Conservation (phyloP, 1,140 invertebrate genomes). For the Bathynomus jamesi region DNA sequence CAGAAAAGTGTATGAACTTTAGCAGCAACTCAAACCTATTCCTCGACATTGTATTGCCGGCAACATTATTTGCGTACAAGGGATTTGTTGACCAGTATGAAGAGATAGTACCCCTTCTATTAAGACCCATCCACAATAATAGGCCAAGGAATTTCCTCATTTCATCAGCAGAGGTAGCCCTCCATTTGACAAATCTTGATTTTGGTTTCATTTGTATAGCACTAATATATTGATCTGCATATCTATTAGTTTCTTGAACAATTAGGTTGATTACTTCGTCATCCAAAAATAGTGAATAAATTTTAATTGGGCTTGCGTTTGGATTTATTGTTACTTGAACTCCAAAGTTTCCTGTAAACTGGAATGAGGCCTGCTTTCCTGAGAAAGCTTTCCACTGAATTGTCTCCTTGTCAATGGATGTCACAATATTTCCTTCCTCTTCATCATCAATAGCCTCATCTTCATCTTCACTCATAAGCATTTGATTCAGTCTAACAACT, state of each 20-base stretch:
- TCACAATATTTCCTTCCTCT: background rate
- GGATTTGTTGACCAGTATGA: constrained; percentile 17
- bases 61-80: constrained; percentile 10
- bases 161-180: constrained; percentile 5
- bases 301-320: background rate
- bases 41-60: constrained; percentile 13
- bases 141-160: constrained; percentile 17
- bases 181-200: constrained; percentile 17
- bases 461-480: background rate
- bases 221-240: constrained; percentile 9
- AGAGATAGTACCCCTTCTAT: constrained; percentile 7
- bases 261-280: constrained; percentile 14
- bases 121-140: constrained; percentile 16
- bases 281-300: background rate
- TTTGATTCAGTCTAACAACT: too few relatives aligned
- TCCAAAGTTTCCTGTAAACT: background rate
- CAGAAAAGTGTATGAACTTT: constrained; percentile 18
- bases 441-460: background rate
- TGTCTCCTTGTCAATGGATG: background rate
- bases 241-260: constrained; percentile 18
- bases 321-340: background rate
- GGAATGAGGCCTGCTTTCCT: background rate
- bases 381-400: background rate
- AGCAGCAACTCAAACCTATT: constrained; percentile 21
- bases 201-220: constrained; percentile 11